Percentiles rank a stretch among this genome's conserved stretches.
Conservation (phyloP, 2,888 invertebrate genomes). For the Leucania comma region DNA sequence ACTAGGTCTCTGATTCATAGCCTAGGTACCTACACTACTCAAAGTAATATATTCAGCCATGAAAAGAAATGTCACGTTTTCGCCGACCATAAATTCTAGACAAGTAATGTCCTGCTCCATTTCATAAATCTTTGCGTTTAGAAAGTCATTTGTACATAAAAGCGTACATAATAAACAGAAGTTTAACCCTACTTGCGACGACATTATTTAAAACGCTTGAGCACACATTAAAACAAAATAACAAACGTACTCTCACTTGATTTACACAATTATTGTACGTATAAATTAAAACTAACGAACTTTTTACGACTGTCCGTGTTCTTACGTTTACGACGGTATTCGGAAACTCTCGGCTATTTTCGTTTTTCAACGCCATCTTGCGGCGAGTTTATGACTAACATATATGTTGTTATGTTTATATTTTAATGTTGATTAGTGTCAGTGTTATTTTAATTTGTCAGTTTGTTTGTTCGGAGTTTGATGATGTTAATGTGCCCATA, state of each 20-base stretch:
- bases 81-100: conserved; percentile 27
- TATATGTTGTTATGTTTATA: conserved; percentile 43
- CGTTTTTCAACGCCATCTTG: conserved; percentile 60
- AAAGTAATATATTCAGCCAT: conserved; percentile 19
- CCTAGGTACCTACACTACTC: conserved; percentile 8
- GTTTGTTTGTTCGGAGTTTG: conserved; percentile 28
- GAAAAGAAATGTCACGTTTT: conserved; percentile 17
- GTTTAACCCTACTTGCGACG: conserved; percentile 38
- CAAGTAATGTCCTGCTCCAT: conserved; percentile 11
- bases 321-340: conserved; percentile 71
- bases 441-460: conserved; percentile 47
- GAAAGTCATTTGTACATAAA: conserved; percentile 1
- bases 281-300: conserved; percentile 84
- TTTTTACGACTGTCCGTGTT: conserved; percentile 75
- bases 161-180: conserved; percentile 34
- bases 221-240: conserved; percentile 67
- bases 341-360: conserved; percentile 62
- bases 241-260: conserved; percentile 62
- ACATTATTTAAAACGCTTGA: conserved; percentile 61
- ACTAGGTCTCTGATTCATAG: conserved; percentile 34
- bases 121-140: conserved; percentile 25
- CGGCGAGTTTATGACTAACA: conserved; percentile 52
- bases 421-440: conserved; percentile 42
- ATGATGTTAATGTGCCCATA: conserved; percentile 12
- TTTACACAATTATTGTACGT: conserved; percentile 77